A percentile compares a stretch with the other conserved stretches of the same genome.
phyloP scores from a whole-genome alignment of 2,888 invertebrate genomes.

The Leistus spinibarbis region DNA sequence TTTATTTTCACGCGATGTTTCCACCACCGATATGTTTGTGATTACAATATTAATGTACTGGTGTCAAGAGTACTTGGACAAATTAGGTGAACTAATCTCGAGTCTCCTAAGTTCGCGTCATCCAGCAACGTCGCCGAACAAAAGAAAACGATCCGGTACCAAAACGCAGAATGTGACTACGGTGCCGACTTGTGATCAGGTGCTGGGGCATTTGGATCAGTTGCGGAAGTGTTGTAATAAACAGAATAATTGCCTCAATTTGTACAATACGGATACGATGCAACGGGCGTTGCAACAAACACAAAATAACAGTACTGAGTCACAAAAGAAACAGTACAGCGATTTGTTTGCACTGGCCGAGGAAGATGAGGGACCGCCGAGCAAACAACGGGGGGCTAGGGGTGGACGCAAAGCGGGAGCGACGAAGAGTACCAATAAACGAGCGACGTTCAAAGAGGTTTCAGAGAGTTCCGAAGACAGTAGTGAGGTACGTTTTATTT shows the following conservation, averaged over 20 bases:
- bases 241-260: slow-evolving; percentile 70
- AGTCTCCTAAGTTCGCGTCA: slow-evolving; percentile 80
- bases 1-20: slow-evolving; percentile 76
- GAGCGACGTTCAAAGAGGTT: slow-evolving; percentile 60
- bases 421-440: slow-evolving; percentile 52
- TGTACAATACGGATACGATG: slow-evolving; percentile 89
- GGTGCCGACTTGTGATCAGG: slow-evolving; percentile 81
- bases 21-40: slow-evolving; percentile 83
- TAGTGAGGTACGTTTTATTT: slow-evolving; percentile 70
- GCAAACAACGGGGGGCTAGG: slow-evolving; percentile 63
- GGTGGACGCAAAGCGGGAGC: slow-evolving; percentile 60
- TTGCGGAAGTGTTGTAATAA: slow-evolving; percentile 77
- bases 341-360: slow-evolving; percentile 89
- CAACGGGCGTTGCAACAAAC: slow-evolving; percentile 90
- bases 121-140: slow-evolving; percentile 88
- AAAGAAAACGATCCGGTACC: slow-evolving; percentile 82
- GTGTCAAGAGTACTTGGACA: slow-evolving; percentile 92
- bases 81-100: slow-evolving; percentile 80
- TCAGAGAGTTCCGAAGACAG: slow-evolving; percentile 78
- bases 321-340: slow-evolving; percentile 87
- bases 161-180: slow-evolving; percentile 69
- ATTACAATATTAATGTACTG: slow-evolving; percentile 91
- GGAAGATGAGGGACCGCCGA: slow-evolving; percentile 79
- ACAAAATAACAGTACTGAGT: slow-evolving; percentile 85
- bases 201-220: slow-evolving; percentile 91